Base-by-base conservation (phyloP, 2,888 invertebrate species). In the Hoplodrina blanda region DNA sequence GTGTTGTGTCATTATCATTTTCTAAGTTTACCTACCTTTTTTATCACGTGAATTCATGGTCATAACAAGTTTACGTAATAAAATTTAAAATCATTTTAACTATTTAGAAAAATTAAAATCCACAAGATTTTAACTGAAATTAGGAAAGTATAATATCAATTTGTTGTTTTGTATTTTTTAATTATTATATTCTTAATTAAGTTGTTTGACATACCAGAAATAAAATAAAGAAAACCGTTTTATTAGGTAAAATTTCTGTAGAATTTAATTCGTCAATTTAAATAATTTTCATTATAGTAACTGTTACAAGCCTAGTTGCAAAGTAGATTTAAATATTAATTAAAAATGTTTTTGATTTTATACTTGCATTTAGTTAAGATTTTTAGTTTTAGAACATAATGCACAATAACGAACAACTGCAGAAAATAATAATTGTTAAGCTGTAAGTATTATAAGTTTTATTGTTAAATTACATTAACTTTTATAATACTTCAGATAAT, bases 211-310 rank as follows among this genome's bases (percentile, higher is more conserved):
- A 20, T 41, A 6, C 10, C 17, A 46, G 17, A 30, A 25, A 10
- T 15, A n/a, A n/a, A 11, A 37, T 0, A 10, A 41, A 20, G 20
- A 19, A 20, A 8, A n/a, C 17, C 50, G 50, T 59, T 76, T 20
- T 50, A 61, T 50, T 61, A 61, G 19, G 11, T 41, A 20, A 11
- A 50, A 61, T 56, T 68, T 57, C 30, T 62, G 44, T 71, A 69
- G 41, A 69, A 59, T 59, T 70, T 41, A 54, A 70, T 69, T 65
- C 41, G 67, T 81, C 64, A 78, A 67, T 73, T 69, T 62, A 4
- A 69, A 66, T 66, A 30, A 25, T 62, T 63, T 60, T 52, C 3
- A 13, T 41, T 37, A 33, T 33, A 33, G 25, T 50, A 41, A 30
- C 52, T 25, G n/a, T 33, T 25, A 46, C 13, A 53, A 62, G 53